These are phyloP conservation scores for Megamerina dolium DNA, from an alignment of 2,888 invertebrate genomes.

Conservation along the genomic window DNA sequence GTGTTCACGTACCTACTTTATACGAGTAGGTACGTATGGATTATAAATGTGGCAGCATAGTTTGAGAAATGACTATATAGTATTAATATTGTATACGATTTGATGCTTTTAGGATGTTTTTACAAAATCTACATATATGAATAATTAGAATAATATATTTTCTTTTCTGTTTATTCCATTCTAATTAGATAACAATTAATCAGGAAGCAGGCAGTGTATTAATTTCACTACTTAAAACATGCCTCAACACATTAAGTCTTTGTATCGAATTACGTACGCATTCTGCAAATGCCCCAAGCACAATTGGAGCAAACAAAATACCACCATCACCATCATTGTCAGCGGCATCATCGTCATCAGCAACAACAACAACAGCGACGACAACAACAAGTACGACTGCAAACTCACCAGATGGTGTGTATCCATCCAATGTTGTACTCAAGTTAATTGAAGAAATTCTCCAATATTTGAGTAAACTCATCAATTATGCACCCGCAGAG, in stretches of 20 bases:
- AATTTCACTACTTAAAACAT: conserved; percentile 44
- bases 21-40: too few relatives aligned
- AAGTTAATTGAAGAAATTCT: conserved; percentile 65
- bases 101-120: too few relatives aligned
- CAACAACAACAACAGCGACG: conserved; percentile 12
- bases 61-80: too few relatives aligned
- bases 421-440: conserved; percentile 25
- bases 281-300: conserved; percentile 17
- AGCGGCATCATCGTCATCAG: conserved; percentile 8
- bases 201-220: conserved; percentile 71
- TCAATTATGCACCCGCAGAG: conserved; percentile 61
- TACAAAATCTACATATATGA: too few relatives aligned
- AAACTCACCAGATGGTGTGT: conserved; percentile 5
- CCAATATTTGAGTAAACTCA: conserved; percentile 62
- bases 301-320: too few relatives aligned
- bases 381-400: too few relatives aligned
- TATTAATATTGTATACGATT: too few relatives aligned
- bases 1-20: too few relatives aligned
- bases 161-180: too few relatives aligned
- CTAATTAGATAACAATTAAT: conserved; percentile 76
- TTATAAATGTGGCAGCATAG: too few relatives aligned
- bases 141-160: too few relatives aligned
- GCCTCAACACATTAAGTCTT: conserved; percentile 41
- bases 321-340: too few relatives aligned
- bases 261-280: conserved; percentile 39